Evolutionary conservation across 2,797 vertebrate species (phyloP).

Genomic region (Tapirus indicus): DNA sequence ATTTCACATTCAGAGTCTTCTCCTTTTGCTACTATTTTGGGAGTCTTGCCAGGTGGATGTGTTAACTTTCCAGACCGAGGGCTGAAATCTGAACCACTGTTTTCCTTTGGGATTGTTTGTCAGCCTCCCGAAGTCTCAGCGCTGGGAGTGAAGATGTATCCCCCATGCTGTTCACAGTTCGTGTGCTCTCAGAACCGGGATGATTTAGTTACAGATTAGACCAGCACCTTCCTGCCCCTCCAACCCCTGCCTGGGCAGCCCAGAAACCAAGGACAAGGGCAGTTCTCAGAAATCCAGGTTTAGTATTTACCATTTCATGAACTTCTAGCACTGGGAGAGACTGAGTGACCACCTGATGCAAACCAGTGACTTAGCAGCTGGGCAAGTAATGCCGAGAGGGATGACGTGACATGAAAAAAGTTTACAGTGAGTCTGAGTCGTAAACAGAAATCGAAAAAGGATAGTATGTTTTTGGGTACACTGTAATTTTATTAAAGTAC

Average conservation of each 20-base stretch:
- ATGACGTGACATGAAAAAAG: not conserved
- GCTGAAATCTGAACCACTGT: constrained; percentile 74
- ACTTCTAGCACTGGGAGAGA: not conserved
- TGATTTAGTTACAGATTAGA: constrained; percentile 65
- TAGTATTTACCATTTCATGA: constrained; percentile 15
- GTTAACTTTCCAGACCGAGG: constrained; percentile 65
- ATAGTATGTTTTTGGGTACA: not conserved
- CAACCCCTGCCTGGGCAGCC: not conserved
- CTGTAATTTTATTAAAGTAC: constrained; percentile 40
- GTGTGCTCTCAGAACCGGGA: constrained; percentile 22
- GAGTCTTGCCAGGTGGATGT: constrained; percentile 75
- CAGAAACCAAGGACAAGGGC: not conserved
- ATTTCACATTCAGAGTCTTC: constrained; percentile 74
- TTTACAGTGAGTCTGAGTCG: not conserved
- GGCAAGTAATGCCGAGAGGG: not conserved
- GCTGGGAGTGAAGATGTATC: constrained; percentile 37
- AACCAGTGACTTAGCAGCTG: not conserved
- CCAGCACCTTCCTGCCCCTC: not conserved
- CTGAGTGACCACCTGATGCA: not conserved
- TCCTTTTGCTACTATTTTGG: constrained; percentile 63
- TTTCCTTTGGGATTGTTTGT: constrained; percentile 73
- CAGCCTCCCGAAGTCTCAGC: constrained; percentile 60
- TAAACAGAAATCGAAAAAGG: not conserved
- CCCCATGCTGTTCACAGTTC: constrained; percentile 69
- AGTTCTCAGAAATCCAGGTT: constrained; percentile 38